A percentile compares a stretch with the other conserved stretches of the same genome.
These are phyloP conservation scores for Eupithecia centaureata DNA, from an alignment of 2,888 invertebrate genomes.

Conservation along the genomic window DNA sequence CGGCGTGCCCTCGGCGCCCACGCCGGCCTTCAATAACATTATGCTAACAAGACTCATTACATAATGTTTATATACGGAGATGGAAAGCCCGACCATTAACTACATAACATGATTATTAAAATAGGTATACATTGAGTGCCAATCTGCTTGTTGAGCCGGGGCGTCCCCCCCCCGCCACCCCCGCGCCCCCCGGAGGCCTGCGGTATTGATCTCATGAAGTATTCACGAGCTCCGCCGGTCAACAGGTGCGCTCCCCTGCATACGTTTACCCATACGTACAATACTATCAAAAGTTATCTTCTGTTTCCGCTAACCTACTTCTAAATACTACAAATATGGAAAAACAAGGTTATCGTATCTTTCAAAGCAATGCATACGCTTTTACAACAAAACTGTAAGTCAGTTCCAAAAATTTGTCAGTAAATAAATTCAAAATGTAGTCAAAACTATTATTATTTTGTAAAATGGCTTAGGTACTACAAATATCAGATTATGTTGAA, in stretches of 20 bases:
- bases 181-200: slow-evolving; percentile 14
- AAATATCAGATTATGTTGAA: too few species aligned
- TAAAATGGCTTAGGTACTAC: too few species aligned
- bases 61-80: slow-evolving; percentile 35
- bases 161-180: slow-evolving; percentile 1
- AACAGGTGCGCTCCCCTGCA: slow-evolving; percentile 22
- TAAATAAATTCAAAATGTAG: too few species aligned
- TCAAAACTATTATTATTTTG: too few species aligned
- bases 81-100: slow-evolving; percentile 24
- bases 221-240: slow-evolving; percentile 20
- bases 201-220: slow-evolving; percentile 23
- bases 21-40: slow-evolving; percentile 29
- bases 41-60: slow-evolving; percentile 31
- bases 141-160: slow-evolving; percentile 5
- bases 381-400: too few species aligned
- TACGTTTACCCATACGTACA: slow-evolving; percentile 14
- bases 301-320: slow-evolving; percentile 23
- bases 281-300: slow-evolving; percentile 7
- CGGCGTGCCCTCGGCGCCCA: too few species aligned
- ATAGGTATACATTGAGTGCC: not conserved
- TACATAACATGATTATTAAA: not conserved
- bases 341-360: too few species aligned
- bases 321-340: too few species aligned
- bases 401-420: too few species aligned
- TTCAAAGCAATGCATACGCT: too few species aligned